Percentiles rank a stretch among this genome's conserved stretches.
Evolutionary conservation across 2,113 vertebrate genomes (phyloP).

Genomic region (Myrmecophaga tridactyla): DNA sequence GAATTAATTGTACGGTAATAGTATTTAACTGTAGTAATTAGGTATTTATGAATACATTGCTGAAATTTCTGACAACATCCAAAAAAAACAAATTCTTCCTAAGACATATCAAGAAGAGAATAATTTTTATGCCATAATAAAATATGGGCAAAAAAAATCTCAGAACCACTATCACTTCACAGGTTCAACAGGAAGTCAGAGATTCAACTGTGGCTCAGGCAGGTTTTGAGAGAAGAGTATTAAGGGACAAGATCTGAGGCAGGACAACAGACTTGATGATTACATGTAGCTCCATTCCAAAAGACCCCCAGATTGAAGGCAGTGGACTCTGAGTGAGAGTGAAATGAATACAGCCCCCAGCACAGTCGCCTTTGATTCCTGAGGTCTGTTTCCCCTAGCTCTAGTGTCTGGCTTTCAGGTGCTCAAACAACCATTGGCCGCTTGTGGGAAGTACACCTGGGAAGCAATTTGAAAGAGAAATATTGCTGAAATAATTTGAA

Average conservation of each 20-base stretch:
- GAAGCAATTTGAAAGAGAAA: not conserved
- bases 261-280: not conserved
- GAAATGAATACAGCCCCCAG: not conserved
- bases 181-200: not conserved
- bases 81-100: constrained; percentile 81
- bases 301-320: not conserved
- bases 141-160: not conserved
- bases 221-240: not conserved
- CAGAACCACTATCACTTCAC: not conserved
- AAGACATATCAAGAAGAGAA: too few species aligned
- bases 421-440: not conserved
- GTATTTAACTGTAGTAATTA: constrained; percentile 98
- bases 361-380: not conserved
- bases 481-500: too few species aligned
- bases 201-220: too few species aligned
- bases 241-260: not conserved
- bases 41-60: constrained; percentile 99
- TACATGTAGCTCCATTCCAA: not conserved
- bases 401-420: not conserved
- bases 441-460: not conserved
- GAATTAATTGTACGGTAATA: constrained; percentile 97
- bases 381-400: not conserved
- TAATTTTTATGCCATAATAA: not conserved
- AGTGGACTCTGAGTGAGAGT: not conserved
- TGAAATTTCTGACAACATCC: constrained; percentile 95